Evolutionary conservation across 2,113 vertebrate genomes (phyloP), one percentile per base, ranked within the genome.

Genomic region (Parus major): DNA sequence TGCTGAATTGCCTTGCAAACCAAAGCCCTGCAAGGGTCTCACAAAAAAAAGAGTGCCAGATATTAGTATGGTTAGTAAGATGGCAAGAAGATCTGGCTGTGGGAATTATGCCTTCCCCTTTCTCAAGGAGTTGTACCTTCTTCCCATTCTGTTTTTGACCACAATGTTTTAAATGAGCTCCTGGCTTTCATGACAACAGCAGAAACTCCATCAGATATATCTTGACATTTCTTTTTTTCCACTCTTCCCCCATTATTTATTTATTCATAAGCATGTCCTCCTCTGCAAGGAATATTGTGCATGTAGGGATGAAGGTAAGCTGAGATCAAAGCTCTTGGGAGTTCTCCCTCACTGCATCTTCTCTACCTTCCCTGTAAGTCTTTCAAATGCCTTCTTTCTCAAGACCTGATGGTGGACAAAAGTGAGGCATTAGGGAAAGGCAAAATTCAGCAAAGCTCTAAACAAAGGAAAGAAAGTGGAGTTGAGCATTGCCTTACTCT

Each of bases 231-330:
- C n/a, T 71, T 91, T 88, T 80, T 89, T 77, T 57, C 61, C 24
- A 21, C 12, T 84, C 44, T 91, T 73, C 35, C 52, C 28, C 29
- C 41, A 70, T 82, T 96, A 18, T 96, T 97, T 96, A 92, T 96
- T 97, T 97, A 97, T 97, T 90, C 70, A 95, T 95, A 78, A 95
- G 63, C 59, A 12, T 63, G 36, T 55, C 77, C 53, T 95, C 53
- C 25, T 97, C 97, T 97, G 88, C 80, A 94, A 97, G 88, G 71
- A 41, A 25, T 64, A 56, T 88, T 95, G 65, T 92, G 57, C 17
- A 1, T 80, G 50, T 69, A 86, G n/a, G 55, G 77, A 93, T 96
- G 76, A 95, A 97, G 75, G 91, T 94, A 82, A 83, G 64, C 82
- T 95, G 29, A 96, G 72, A 97, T 91, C 82, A 97, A 95, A 95